Conservation (phyloP, 2,888 invertebrate genomes). For the Amblyjoppa fuscipennis region DNA sequence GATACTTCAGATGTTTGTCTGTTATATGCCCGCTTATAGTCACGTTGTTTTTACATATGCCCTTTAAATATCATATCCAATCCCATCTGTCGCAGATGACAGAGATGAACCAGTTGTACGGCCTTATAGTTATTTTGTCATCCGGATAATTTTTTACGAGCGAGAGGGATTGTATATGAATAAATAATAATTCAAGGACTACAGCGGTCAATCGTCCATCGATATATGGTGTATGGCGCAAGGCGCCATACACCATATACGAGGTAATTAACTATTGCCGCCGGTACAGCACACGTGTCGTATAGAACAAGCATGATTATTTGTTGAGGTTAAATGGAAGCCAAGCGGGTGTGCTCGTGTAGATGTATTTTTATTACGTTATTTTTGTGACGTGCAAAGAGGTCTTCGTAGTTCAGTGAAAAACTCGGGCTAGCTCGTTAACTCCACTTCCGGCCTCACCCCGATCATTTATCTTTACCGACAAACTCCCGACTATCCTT, state of each 20-base stretch:
- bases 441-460: conserved; percentile 63
- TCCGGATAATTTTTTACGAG: not conserved
- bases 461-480: conserved; percentile 69
- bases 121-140: not conserved
- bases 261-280: conserved; percentile 10
- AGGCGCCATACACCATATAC: not conserved
- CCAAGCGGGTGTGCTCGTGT: not conserved
- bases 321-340: conserved; percentile 9
- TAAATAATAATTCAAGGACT: not conserved
- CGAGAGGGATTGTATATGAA: not conserved
- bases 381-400: conserved; percentile 37
- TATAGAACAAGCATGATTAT: conserved; percentile 24
- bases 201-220: not conserved
- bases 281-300: not conserved
- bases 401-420: conserved; percentile 37
- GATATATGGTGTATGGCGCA: not conserved
- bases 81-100: not conserved
- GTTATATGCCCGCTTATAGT: too few relatives aligned
- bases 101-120: not conserved
- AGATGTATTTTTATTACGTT: conserved; percentile 46
- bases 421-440: conserved; percentile 69
- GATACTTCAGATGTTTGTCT: not conserved
- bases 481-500: conserved; percentile 60
- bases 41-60: too few relatives aligned
- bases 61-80: not conserved